phyloP scores from a whole-genome alignment of 2,113 vertebrate species.

The Cyprinodon variegatus region DNA sequence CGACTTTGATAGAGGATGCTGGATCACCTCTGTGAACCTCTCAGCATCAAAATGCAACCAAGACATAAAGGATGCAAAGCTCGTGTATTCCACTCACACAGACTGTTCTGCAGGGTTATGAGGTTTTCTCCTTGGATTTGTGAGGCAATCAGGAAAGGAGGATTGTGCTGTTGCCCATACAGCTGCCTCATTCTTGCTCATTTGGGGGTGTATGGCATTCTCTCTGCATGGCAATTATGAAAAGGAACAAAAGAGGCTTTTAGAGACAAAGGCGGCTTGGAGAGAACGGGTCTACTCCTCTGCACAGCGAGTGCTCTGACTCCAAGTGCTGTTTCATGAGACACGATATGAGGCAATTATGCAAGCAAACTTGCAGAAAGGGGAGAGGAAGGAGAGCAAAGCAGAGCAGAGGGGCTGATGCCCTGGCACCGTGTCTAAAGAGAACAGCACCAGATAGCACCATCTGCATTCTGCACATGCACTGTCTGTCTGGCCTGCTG shows the following conservation, averaged over 20 bases:
- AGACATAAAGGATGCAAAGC: constrained; percentile 8
- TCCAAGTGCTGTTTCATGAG: constrained; percentile 55
- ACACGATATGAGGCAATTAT: constrained; percentile 62
- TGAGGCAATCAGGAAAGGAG: constrained; percentile 30
- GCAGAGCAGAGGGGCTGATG: constrained; percentile 22
- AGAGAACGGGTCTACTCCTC: constrained; percentile 54
- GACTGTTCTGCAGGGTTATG: constrained; percentile 12
- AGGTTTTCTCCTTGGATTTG: constrained; percentile 47
- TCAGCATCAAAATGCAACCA: neutral
- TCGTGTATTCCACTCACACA: neutral
- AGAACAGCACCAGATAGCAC: constrained; percentile 50
- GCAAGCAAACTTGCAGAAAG: constrained; percentile 35
- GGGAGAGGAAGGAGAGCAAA: constrained; percentile 7
- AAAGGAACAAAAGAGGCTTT: constrained; percentile 63
- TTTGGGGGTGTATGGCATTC: constrained; percentile 54
- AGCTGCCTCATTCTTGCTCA: constrained; percentile 49
- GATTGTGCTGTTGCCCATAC: constrained; percentile 31
- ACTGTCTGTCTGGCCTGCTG: constrained; percentile 58
- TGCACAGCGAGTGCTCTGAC: constrained; percentile 39
- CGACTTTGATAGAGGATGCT: neutral
- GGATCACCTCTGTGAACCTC: constrained; percentile 12
- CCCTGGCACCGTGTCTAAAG: constrained; percentile 30
- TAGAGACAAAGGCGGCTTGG: constrained; percentile 55
- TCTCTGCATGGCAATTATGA: constrained; percentile 67
- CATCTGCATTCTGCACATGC: constrained; percentile 67